Conservation (phyloP, 2,113 vertebrate species). For the Pantherophis guttatus region DNA sequence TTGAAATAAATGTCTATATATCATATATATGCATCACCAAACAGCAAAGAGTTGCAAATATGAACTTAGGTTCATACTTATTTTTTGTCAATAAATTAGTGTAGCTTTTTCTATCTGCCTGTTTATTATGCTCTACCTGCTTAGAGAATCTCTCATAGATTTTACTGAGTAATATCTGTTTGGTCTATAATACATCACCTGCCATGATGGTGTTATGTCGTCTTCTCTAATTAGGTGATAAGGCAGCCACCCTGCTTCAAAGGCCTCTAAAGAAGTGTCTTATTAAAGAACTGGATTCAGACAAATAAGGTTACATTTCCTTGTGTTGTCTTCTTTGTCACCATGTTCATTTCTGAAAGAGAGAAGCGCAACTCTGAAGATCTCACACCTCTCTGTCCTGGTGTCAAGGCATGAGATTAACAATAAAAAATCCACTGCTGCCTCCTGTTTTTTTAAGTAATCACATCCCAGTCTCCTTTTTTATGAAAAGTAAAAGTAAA, state of each 20-base stretch:
- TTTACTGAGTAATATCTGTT: background rate
- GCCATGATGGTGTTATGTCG: constrained; percentile 23
- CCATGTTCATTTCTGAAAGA: constrained; percentile 40
- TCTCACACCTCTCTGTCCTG: constrained; percentile 59
- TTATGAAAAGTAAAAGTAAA: constrained; percentile 26
- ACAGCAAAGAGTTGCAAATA: background rate
- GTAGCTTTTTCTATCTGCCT: background rate
- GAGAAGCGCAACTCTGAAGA: constrained; percentile 45
- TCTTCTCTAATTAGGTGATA: constrained; percentile 59
- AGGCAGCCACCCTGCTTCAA: constrained; percentile 36
- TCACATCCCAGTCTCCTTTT: constrained; percentile 5
- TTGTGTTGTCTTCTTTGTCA: constrained; percentile 33
- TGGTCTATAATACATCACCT: background rate
- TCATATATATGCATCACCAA: background rate
- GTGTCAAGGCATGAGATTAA: constrained; percentile 33
- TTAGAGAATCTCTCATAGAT: background rate
- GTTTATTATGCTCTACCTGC: background rate
- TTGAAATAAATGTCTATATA: background rate
- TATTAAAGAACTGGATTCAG: constrained; percentile 58
- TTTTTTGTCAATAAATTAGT: background rate
- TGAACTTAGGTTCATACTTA: background rate
- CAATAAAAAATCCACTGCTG: constrained; percentile 22
- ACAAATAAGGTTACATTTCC: constrained; percentile 56
- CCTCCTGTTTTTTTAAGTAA: background rate
- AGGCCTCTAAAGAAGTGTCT: constrained; percentile 45